Evolutionary conservation across 64 coral and sea anemone genomes (phyloP), one percentile per base, ranked within the genome.

Genomic region (Porites lutea): DNA sequence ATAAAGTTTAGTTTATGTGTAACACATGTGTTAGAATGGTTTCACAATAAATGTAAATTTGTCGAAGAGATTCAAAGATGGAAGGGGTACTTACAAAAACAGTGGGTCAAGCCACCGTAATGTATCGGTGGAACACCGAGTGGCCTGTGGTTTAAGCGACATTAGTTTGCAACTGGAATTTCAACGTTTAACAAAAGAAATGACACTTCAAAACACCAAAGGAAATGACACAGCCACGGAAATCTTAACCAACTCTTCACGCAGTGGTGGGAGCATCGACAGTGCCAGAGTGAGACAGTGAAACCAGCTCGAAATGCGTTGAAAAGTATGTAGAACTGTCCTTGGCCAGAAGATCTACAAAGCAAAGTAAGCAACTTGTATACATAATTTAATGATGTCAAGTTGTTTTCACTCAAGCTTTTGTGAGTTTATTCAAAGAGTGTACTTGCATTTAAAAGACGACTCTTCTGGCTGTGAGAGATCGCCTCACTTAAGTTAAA

Each of bases 351-450:
- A 75, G 46, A 75, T 75, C 16, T 52, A 75, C 72, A 75, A 51
- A 15, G 72, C 72, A 18, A 75, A 75, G 72, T 51, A 75, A 51
- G 72, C 54, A 59, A 57, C 21, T 53, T n/a, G 52, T 79, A 23
- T 19, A 67, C 68, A 20, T 79, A 61, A 44, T 45, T 75, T 75
- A 50, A 45, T 51, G 73, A 3, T 75, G 14, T 37, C 53, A 59
- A 37, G 0, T 37, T 37, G 27, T 37, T 37, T 37, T 0, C 27
- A 37, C 27, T 37, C 27, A 37, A 37, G 27, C 27, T 37, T 37
- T 37, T 37, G 27, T 37, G 27, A 37, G 27, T 1, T 37, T 37
- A 37, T 37, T 37, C 27, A 37, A 37, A 37, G 27, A 37, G 27
- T 37, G 27, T 1, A 37, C 27, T 37, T 37, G 27, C 1, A 37